A percentile compares a stretch with the other conserved stretches of the same genome.
phyloP scores from a whole-genome alignment of 2,113 vertebrate genomes.

The Neoarius graeffei region DNA sequence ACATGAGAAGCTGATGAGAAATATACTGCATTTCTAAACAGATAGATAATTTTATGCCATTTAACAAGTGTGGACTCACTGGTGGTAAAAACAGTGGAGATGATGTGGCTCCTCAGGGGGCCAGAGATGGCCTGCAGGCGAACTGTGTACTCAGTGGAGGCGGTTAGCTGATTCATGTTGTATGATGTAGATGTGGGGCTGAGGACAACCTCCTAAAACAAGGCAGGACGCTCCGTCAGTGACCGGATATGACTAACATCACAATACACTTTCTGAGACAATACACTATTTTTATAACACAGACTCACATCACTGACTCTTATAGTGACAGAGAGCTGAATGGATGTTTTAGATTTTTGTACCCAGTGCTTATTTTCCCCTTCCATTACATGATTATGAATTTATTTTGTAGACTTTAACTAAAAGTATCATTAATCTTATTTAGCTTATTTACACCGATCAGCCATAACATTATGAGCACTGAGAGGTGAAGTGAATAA shows the following conservation, averaged over 20 bases:
- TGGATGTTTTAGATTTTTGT: not conserved
- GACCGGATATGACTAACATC: no score
- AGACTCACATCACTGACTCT: not conserved
- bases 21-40: not conserved
- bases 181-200: conserved; percentile 85
- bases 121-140: conserved; percentile 84
- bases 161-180: conserved; percentile 81
- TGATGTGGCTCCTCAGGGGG: conserved; percentile 79
- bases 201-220: conserved; percentile 83
- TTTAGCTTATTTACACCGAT: no score
- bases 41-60: not conserved
- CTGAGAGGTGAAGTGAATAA: no score
- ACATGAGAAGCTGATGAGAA: not conserved
- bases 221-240: not conserved
- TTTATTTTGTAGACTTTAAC: no score
- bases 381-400: no score
- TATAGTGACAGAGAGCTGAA: not conserved
- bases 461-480: no score
- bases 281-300: not conserved
- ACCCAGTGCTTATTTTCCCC: not conserved
- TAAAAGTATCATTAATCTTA: no score
- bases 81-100: conserved; percentile 84
- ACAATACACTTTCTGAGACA: not conserved
- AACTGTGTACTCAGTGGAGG: conserved; percentile 84
- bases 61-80: conserved; percentile 73